phyloP scores from a whole-genome alignment of 2,113 vertebrate species.

The Arvicanthis niloticus region DNA sequence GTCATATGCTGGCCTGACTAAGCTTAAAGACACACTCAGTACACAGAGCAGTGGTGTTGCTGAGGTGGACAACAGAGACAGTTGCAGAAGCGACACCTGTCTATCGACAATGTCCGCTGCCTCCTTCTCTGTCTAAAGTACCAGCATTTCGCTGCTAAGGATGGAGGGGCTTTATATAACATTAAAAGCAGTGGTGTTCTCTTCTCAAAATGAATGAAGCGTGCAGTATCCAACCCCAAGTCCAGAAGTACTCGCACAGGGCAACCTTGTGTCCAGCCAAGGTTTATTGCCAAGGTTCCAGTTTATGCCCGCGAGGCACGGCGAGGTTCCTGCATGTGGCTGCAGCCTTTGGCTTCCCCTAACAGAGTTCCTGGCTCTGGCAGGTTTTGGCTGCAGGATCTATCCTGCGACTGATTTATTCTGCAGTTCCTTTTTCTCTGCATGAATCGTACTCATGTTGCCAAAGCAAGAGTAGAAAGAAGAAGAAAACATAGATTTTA shows the following conservation, averaged over 20 bases:
- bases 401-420: conserved; percentile 66
- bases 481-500: background rate
- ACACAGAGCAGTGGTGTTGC: background rate
- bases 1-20: background rate
- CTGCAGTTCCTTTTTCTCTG: conserved; percentile 55
- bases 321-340: conserved; percentile 1
- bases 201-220: conserved; percentile 37
- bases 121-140: background rate
- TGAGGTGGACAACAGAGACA: background rate
- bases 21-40: background rate
- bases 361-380: background rate
- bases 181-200: conserved; percentile 26
- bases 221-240: conserved; percentile 51
- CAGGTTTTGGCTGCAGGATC: conserved; percentile 51
- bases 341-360: background rate
- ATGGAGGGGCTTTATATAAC: background rate
- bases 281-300: conserved; percentile 69
- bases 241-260: conserved; percentile 57
- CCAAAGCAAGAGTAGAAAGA: conserved; percentile 58
- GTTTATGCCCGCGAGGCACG: conserved; percentile 46
- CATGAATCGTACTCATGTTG: conserved; percentile 64
- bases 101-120: accelerated
- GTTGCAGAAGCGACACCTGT: accelerated
- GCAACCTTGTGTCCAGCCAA: background rate
- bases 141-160: background rate